Conservation (phyloP, 2,797 vertebrate species). For the Orestias chungarensis region DNA sequence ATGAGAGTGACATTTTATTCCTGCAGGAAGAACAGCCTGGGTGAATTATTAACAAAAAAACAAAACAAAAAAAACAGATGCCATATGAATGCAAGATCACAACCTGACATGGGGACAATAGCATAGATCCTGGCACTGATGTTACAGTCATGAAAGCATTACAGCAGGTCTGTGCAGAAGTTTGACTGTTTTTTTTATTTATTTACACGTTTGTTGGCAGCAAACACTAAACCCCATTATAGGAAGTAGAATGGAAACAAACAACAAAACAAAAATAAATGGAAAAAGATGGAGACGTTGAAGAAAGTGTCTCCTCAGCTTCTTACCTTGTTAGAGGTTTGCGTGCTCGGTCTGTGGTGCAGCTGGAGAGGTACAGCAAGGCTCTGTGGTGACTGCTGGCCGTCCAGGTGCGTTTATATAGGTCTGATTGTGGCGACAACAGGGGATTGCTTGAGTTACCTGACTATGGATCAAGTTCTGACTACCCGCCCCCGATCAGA, state of each 20-base stretch:
- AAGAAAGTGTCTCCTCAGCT: background rate
- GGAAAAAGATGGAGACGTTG: background rate
- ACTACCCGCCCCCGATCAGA: slow-evolving; percentile 86
- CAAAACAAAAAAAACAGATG: slow-evolving; percentile 45
- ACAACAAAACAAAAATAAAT: background rate
- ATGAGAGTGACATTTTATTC: slow-evolving; percentile 92
- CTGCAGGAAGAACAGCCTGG: slow-evolving; percentile 72
- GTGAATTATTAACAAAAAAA: slow-evolving; percentile 70
- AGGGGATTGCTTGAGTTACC: slow-evolving; percentile 91
- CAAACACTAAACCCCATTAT: background rate
- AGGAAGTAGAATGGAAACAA: background rate
- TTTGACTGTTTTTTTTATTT: background rate
- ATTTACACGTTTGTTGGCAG: background rate
- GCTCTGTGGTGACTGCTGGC: slow-evolving; percentile 76
- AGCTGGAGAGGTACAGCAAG: slow-evolving; percentile 73
- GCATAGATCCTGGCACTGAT: background rate
- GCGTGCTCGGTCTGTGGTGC: slow-evolving; percentile 64
- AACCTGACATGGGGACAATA: background rate
- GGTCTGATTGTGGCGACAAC: slow-evolving; percentile 88
- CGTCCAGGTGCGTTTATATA: slow-evolving; percentile 89
- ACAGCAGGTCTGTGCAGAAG: background rate
- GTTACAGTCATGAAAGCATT: too few species aligned
- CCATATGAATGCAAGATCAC: slow-evolving; percentile 11
- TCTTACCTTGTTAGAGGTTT: slow-evolving; percentile 66
- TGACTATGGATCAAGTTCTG: slow-evolving; percentile 91